phyloP scores from a whole-genome alignment of 1,140 invertebrate species.

The Charaxes varanes region DNA sequence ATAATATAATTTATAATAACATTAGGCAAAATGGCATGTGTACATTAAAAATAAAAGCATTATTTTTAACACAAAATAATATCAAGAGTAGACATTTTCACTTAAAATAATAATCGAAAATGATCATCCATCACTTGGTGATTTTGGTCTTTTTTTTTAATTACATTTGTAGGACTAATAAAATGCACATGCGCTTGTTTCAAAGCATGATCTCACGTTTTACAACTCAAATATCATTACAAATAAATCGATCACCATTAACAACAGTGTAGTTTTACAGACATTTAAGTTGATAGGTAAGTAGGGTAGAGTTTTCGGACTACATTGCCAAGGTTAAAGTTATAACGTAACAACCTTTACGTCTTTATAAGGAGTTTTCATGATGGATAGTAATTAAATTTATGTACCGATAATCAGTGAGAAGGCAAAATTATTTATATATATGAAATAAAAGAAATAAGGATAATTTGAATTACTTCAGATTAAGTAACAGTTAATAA shows the following conservation, averaged over 20 bases:
- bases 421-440: too few species aligned
- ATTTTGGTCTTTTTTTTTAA: slow-evolving; percentile 56
- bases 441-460: too few species aligned
- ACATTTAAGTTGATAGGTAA: too few species aligned
- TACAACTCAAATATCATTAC: slow-evolving; percentile 24
- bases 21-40: slow-evolving; percentile 73
- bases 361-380: too few species aligned
- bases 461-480: too few species aligned
- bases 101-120: slow-evolving; percentile 41
- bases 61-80: slow-evolving; percentile 67
- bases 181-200: slow-evolving; percentile 50
- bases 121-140: slow-evolving; percentile 60
- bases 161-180: slow-evolving; percentile 41
- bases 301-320: too few species aligned
- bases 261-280: slow-evolving; percentile 22
- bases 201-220: slow-evolving; percentile 29
- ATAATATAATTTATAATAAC: slow-evolving; percentile 72
- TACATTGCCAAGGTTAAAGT: too few species aligned
- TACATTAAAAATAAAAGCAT: slow-evolving; percentile 71
- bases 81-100: slow-evolving; percentile 63
- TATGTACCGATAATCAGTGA: too few species aligned
- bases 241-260: slow-evolving; percentile 18
- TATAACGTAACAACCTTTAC: too few species aligned
- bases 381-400: too few species aligned
- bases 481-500: too few species aligned